Percentiles rank a stretch among this genome's conserved stretches.
Conservation (phyloP, 2,113 vertebrate species). For the Cyprinodon brontotheroides region DNA sequence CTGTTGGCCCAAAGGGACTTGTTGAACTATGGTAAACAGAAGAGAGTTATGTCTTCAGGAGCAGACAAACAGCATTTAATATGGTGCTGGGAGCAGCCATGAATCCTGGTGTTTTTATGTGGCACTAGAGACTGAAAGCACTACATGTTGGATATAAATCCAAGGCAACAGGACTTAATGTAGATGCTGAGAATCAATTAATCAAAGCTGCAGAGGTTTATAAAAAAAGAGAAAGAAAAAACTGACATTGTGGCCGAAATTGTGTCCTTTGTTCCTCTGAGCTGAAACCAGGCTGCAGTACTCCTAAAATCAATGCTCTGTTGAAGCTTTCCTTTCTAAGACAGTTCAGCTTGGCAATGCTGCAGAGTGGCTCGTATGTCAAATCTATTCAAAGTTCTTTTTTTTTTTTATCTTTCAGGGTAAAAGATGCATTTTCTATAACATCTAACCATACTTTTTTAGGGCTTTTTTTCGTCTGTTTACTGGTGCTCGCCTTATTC, state of each 20-base stretch:
- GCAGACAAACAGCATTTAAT: slow-evolving; percentile 49
- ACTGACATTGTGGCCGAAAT: slow-evolving; percentile 27
- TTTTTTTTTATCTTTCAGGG: background rate
- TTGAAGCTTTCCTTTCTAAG: slow-evolving; percentile 33
- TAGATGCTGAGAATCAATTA: slow-evolving; percentile 60
- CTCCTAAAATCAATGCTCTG: slow-evolving; percentile 38
- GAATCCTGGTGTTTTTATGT: slow-evolving; percentile 35
- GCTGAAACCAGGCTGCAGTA: slow-evolving; percentile 11
- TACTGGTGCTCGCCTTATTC: slow-evolving; percentile 5
- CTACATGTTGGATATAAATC: slow-evolving; percentile 27
- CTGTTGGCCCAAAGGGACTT: slow-evolving; percentile 39
- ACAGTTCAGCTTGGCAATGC: slow-evolving; percentile 8
- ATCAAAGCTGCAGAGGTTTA: slow-evolving; percentile 27
- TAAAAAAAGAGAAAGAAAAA: slow-evolving; percentile 31
- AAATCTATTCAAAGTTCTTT: slow-evolving; percentile 21
- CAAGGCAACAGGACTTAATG: slow-evolving; percentile 19
- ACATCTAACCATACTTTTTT: slow-evolving; percentile 2
- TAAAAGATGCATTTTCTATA: background rate
- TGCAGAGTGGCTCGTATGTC: slow-evolving; percentile 33
- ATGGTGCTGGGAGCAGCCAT: slow-evolving; percentile 20
- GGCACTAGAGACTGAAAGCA: slow-evolving; percentile 6
- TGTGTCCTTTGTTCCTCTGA: slow-evolving; percentile 9
- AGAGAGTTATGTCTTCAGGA: slow-evolving; percentile 36
- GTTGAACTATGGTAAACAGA: slow-evolving; percentile 49
- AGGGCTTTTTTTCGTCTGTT: background rate